Conservation (phyloP, 2,888 invertebrate species). For the Torymus texanus region DNA sequence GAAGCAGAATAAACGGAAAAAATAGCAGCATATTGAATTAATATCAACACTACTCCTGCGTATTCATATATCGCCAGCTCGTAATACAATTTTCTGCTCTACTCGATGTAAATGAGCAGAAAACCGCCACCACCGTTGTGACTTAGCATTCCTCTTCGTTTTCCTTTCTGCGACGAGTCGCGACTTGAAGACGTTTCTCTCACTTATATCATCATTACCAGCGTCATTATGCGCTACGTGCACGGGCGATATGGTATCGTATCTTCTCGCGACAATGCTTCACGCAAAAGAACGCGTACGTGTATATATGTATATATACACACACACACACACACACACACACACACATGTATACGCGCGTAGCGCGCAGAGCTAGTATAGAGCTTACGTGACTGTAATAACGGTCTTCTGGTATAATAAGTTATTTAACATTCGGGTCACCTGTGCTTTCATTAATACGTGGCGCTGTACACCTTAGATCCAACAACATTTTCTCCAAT, state of each 20-base stretch:
- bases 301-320: no score
- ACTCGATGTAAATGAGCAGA: no score
- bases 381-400: slow-evolving; percentile 50
- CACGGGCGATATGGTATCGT: neutral
- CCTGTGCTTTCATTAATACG: slow-evolving; percentile 21
- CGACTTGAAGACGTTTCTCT: slow-evolving; percentile 1
- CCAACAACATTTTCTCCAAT: slow-evolving; percentile 44
- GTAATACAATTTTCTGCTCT: no score
- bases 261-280: slow-evolving; percentile 7
- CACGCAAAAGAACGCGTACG: neutral
- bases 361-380: no score
- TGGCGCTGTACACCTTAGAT: neutral
- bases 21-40: no score
- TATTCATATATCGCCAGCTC: no score
- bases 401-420: slow-evolving; percentile 53
- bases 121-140: no score
- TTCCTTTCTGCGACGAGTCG: neutral
- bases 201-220: slow-evolving; percentile 47
- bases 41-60: no score
- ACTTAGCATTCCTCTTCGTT: neutral
- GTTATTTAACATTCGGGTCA: slow-evolving; percentile 55
- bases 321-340: no score
- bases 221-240: neutral
- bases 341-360: no score
- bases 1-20: no score